A percentile compares a stretch with the other conserved stretches of the same genome.
phyloP scores from a whole-genome alignment of 2,888 invertebrate genomes.

The Conchocele bisecta region DNA sequence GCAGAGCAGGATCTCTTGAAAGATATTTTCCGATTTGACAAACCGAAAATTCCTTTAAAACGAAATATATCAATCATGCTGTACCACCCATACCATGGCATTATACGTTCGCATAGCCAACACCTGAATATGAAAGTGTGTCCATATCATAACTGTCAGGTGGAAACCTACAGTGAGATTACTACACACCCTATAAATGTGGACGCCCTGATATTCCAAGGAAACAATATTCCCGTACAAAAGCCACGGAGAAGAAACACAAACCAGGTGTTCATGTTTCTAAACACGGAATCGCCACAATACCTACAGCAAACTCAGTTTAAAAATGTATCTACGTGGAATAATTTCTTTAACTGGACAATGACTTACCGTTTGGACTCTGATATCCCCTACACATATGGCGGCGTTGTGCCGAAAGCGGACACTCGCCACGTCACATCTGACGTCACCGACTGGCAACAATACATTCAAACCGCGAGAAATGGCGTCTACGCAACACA shows the following conservation, averaged over 20 bases:
- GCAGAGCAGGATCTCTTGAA: too few relatives aligned
- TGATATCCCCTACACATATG: constrained; percentile 1
- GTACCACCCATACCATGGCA: constrained; percentile 3
- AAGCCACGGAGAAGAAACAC: neutral
- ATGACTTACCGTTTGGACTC: constrained; percentile 1
- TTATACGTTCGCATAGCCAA: neutral
- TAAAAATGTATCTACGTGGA: neutral
- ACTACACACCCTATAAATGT: constrained; percentile 3
- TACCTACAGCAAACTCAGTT: neutral
- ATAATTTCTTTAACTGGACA: constrained; percentile 8
- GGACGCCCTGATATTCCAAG: constrained; percentile 11
- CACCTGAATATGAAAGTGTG: neutral
- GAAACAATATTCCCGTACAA: neutral
- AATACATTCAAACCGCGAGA: too few relatives aligned
- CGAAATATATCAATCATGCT: too few relatives aligned
- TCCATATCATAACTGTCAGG: constrained; percentile 1
- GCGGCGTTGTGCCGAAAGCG: neutral
- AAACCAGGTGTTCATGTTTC: constrained; percentile 15
- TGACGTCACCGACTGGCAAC: too few relatives aligned
- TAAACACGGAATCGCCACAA: neutral
- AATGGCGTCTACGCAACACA: too few relatives aligned
- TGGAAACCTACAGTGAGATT: neutral
- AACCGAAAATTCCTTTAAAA: too few relatives aligned
- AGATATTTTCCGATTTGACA: too few relatives aligned
- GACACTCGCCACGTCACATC: too few relatives aligned